Base-by-base conservation (phyloP, 1,140 invertebrate species). In the Drosophila pectinifera region DNA sequence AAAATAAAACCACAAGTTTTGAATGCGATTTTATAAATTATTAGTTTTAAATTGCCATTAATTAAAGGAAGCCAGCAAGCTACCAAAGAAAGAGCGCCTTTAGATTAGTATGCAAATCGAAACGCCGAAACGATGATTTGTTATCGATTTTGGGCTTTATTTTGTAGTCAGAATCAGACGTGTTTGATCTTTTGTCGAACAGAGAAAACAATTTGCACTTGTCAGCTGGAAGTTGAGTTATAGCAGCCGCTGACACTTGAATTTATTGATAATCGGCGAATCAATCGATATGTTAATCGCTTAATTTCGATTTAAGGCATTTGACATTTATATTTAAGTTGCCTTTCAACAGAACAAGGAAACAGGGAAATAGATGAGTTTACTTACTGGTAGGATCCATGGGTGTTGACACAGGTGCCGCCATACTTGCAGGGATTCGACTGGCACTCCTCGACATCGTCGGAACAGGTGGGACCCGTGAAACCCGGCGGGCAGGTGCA, bases 341-440 rank as follows among this genome's bases (percentile, higher is more conserved):
- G n/a, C n/a, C n/a, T n/a, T n/a, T n/a, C n/a, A n/a, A n/a, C n/a
- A n/a, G n/a, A n/a, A n/a, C n/a, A n/a, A n/a, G n/a, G n/a, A n/a
- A n/a, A n/a, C n/a, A n/a, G n/a, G n/a, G n/a, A n/a, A n/a, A n/a
- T n/a, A n/a, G n/a, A n/a, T n/a, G n/a, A n/a, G n/a, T n/a, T n/a
- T n/a, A 95, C 95, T 96, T 94, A 97, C 95, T 96, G 96, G 93
- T 98, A 98, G 43, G 96, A 97, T 78, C 97, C 97, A 90, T 97
- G 96, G 55, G 96, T 97, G 92, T 98, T 98, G 85, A 95, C 94
- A 92, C 97, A 98, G 57, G 93, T 93, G 53, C 96, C 95, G 42
- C 96, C 96, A 76, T 97, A 95, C 78, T 94, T 94, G 93, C 97
- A 98, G 5, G 96, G 96, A 48, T 95, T 94, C 41, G 94, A 94